These are phyloP conservation scores for Trypoxylus dichotomus DNA, from an alignment of 1,140 invertebrate species.

Conservation along the genomic window DNA sequence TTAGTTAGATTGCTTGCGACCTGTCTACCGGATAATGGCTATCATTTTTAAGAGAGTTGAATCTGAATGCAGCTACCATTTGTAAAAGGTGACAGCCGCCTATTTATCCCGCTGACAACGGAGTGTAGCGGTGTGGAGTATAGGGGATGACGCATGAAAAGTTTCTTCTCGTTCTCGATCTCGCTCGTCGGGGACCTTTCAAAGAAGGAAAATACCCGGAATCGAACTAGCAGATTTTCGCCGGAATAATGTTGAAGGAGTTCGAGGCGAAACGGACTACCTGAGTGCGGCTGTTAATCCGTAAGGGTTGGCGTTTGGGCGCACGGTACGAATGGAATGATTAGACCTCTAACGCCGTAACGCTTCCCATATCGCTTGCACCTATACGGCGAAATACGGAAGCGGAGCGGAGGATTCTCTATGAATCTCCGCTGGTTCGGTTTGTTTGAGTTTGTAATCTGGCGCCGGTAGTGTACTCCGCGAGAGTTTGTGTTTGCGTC, in stretches of 20 bases:
- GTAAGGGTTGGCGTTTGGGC: background rate
- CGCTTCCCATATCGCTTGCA: background rate
- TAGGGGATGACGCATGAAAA: conserved; percentile 8
- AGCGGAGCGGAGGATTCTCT: background rate
- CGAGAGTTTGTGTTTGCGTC: background rate
- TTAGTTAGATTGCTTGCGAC: conserved; percentile 51
- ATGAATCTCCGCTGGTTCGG: background rate
- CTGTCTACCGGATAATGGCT: conserved; percentile 49
- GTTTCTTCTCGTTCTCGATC: background rate
- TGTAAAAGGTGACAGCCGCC: conserved; percentile 48
- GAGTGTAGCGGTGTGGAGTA: conserved; percentile 27
- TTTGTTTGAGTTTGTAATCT: conserved; percentile 20
- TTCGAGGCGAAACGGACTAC: background rate
- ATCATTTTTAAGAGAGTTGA: conserved; percentile 51
- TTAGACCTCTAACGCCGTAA: background rate
- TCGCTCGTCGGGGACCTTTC: too few species aligned
- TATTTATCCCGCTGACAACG: conserved; percentile 48
- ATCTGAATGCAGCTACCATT: conserved; percentile 49
- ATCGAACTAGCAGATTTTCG: background rate
- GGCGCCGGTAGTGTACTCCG: background rate
- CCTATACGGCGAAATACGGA: background rate
- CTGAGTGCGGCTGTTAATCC: background rate
- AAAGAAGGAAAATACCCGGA: background rate
- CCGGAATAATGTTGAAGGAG: background rate
- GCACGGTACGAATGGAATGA: background rate